Evolutionary conservation across 2,113 vertebrate genomes (phyloP).

Genomic region (Apus apus): DNA sequence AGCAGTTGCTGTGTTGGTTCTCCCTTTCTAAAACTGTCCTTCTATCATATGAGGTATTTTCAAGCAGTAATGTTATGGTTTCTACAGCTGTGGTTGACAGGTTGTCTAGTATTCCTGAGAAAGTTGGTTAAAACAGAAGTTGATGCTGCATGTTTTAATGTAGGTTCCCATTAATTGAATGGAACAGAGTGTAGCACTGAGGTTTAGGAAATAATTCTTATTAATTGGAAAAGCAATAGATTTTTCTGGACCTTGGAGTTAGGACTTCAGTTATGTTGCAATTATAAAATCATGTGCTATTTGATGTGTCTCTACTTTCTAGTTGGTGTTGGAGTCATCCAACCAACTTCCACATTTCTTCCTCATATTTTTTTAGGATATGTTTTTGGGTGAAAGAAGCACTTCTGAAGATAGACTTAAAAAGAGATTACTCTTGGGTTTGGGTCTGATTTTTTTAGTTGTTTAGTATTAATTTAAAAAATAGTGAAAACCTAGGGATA

Average conservation of each 20-base stretch:
- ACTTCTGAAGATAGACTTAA: not conserved
- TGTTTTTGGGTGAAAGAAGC: not conserved
- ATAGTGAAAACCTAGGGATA: not conserved
- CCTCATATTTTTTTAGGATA: not conserved
- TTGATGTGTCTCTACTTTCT: not conserved
- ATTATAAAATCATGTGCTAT: not conserved
- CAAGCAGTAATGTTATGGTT: not conserved
- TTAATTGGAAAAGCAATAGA: not conserved
- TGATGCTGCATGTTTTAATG: not conserved
- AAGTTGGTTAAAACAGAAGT: not conserved
- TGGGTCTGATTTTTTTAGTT: not conserved
- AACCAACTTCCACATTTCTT: not conserved
- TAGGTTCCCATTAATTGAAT: not conserved
- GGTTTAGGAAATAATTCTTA: not conserved
- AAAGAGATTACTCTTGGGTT: not conserved
- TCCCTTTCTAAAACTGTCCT: not conserved
- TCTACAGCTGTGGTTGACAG: not conserved
- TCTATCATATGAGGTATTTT: not conserved
- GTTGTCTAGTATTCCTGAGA: not conserved
- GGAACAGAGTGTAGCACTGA: not conserved
- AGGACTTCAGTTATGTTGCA: not conserved
- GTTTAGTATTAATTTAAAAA: not conserved
- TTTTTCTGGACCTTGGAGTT: not conserved
- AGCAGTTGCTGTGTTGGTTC: not conserved
- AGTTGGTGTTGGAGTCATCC: not conserved